Percentiles rank a stretch among this genome's conserved stretches.
Evolutionary conservation across 2,888 invertebrate genomes (phyloP).

Genomic region (Drosophila greeni): DNA sequence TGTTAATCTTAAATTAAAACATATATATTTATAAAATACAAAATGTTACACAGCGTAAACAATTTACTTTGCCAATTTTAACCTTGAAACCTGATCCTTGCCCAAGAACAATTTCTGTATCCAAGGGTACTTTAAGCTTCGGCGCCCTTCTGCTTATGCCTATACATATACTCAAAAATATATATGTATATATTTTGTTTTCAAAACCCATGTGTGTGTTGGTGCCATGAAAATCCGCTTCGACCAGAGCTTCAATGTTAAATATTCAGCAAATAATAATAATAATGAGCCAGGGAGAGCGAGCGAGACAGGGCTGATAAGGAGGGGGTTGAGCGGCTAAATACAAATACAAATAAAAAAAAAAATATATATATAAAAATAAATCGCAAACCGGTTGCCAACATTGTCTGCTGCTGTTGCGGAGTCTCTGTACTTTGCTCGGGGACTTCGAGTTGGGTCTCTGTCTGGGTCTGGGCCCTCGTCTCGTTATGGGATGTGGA

Average conservation of each 20-base stretch:
- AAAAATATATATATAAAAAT: conserved; percentile 52
- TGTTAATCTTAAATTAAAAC: not conserved
- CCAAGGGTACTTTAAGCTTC: conserved; percentile 20
- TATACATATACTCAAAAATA: conserved; percentile 5
- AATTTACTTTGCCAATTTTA: not conserved
- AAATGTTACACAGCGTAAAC: not conserved
- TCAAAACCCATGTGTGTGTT: conserved; percentile 9
- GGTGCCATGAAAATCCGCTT: conserved; percentile 38
- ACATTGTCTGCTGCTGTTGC: conserved; percentile 41
- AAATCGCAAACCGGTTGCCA: conserved; percentile 69
- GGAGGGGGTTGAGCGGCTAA: conserved; percentile 3
- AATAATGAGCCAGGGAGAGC: conserved; percentile 52
- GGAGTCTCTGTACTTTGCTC: conserved; percentile 41
- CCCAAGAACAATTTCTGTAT: not conserved
- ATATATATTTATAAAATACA: too few species aligned
- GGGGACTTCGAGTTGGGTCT: conserved; percentile 34
- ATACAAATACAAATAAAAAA: conserved; percentile 11
- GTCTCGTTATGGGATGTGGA: conserved; percentile 47
- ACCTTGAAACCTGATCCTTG: conserved; percentile 14
- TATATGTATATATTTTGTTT: conserved; percentile 1
- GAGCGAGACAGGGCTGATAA: conserved; percentile 11
- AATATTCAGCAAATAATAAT: conserved; percentile 63
- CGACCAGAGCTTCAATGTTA: conserved; percentile 43
- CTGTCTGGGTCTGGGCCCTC: conserved; percentile 28
- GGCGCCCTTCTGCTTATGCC: not conserved